A percentile compares a stretch with the other conserved stretches of the same genome.
Conservation (phyloP, 35 echinoderm and acorn worm genomes). For the Apostichopus japonicus region DNA sequence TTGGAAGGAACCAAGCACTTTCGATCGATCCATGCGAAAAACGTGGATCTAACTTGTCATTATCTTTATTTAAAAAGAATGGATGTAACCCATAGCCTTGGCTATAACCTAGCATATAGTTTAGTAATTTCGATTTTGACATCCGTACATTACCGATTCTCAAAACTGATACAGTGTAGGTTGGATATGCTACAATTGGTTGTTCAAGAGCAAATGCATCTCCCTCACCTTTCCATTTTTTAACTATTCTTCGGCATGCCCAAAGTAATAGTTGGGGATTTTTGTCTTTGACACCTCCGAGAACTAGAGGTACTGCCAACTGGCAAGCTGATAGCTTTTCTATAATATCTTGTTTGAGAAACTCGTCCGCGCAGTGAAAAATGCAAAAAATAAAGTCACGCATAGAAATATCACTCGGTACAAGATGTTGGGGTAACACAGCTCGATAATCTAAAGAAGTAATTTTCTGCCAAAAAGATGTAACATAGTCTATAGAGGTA, state of each 20-base stretch:
- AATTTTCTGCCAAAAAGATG: slow-evolving; percentile 23
- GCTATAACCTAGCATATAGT: too few relatives aligned
- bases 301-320: too few relatives aligned
- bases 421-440: background rate
- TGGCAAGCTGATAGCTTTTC: slow-evolving; percentile 30
- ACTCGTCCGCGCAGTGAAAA: slow-evolving; percentile 7
- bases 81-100: too few relatives aligned
- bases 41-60: background rate
- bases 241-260: slow-evolving; percentile 9
- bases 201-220: background rate
- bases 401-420: background rate
- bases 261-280: slow-evolving; percentile 4
- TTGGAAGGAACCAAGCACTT: background rate
- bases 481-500: background rate
- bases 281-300: background rate
- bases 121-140: slow-evolving; percentile 19
- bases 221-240: slow-evolving; percentile 41
- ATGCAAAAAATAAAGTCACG: slow-evolving; percentile 11
- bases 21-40: background rate
- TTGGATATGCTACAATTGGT: background rate
- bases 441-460: slow-evolving; percentile 11
- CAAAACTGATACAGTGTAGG: slow-evolving; percentile 7
- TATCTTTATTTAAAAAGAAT: too few relatives aligned
- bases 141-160: slow-evolving; percentile 16
- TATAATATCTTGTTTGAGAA: slow-evolving; percentile 20